Percentiles rank a stretch among this genome's conserved stretches.
Evolutionary conservation across 2,113 vertebrate genomes (phyloP).

Genomic region (Isichthys henryi): DNA sequence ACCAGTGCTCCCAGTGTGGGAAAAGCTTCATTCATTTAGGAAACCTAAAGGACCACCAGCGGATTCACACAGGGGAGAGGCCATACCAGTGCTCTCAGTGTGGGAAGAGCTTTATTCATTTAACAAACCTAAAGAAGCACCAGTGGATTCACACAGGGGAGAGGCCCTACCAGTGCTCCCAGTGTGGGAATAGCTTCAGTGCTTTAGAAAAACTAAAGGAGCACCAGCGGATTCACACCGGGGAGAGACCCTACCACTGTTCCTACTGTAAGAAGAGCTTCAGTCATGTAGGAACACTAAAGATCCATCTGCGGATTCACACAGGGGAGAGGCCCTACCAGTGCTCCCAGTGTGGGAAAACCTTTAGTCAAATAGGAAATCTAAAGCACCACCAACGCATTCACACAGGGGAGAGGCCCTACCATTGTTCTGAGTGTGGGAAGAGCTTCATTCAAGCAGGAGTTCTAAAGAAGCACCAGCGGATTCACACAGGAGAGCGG

Average conservation of each 20-base stretch:
- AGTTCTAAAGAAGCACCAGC: background rate
- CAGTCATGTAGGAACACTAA: background rate
- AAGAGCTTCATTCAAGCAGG: background rate
- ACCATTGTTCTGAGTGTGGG: background rate
- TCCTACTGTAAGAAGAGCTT: background rate
- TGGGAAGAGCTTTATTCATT: no score
- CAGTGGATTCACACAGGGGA: background rate
- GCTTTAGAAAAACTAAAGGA: background rate
- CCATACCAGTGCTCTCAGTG: no score
- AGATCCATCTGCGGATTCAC: background rate
- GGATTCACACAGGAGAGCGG: background rate
- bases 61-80: no score
- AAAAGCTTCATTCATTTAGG: background rate
- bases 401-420: background rate
- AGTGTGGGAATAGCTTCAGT: background rate
- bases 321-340: background rate
- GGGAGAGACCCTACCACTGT: background rate
- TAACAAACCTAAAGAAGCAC: background rate
- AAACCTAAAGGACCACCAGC: background rate
- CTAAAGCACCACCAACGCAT: background rate
- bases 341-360: background rate
- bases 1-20: background rate
- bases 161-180: background rate
- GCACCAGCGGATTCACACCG: background rate
- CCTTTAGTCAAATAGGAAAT: background rate